Base-by-base conservation (phyloP, 2,888 invertebrate species). In the Tetheella fluctuosa region DNA sequence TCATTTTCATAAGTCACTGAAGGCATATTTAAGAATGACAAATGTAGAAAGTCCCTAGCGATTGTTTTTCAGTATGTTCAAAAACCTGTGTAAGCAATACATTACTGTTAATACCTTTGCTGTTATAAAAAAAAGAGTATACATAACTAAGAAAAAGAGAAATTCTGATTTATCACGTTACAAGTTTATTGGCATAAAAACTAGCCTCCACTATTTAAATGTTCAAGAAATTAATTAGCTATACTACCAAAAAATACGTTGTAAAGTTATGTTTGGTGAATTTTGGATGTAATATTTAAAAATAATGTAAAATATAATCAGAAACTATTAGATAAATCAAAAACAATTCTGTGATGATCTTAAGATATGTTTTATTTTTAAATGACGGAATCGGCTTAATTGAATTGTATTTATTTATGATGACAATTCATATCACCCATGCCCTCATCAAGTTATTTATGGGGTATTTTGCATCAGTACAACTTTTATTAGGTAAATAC, bases 251-350 rank as follows among this genome's bases (percentile, higher is more conserved):
- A 2, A 37, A 15, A n/a, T 39, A n/a, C 39, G 6, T n/a, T 39
- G 37, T 6, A 37, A 37, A 15, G 37, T 13, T 37, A 37, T 37
- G 2, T 37, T 13, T 13, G 37, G 12, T n/a, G 0, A 39, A 39
- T 13, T 5, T 34, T 34, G 13, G 2, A 64, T 71, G 71, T 17
- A 42, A n/a, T n/a, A 6, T 42, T 10, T 7, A 17, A 17, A 42
- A 42, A 39, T 2, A 15, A 39, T 2, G 13, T 39, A n/a, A 15
- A 39, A 42, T n/a, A 17, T 34, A 17, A 8, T 48, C 10, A 1
- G 48, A 48, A 20, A 48, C 6, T n/a, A n/a, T 6, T 7, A 17
- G 17, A 20, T 48, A 48, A 48, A 48, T 48, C 48, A 48, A 48
- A 48, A 48, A 48, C 48, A 20, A 6, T 48, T 48, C 1, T 20